Conservation (phyloP, 2,113 vertebrate genomes). For the Malurus cyaneus region DNA sequence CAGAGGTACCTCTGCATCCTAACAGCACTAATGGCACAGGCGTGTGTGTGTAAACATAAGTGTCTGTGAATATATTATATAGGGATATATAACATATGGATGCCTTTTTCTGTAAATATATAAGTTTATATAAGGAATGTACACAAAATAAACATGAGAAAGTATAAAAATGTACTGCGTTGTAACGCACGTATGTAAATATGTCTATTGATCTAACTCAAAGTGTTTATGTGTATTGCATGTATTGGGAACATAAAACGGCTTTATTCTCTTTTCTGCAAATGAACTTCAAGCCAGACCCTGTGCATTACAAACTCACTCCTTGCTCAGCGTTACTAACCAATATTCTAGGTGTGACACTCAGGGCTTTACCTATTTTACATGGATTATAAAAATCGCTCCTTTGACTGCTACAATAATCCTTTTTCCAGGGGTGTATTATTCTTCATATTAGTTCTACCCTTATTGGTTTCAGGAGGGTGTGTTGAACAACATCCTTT, state of each 20-base stretch:
- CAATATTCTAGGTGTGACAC: slow-evolving; percentile 64
- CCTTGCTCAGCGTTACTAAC: slow-evolving; percentile 50
- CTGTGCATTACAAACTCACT: not conserved
- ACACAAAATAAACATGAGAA: not conserved
- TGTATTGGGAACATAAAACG: not conserved
- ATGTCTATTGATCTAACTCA: not conserved
- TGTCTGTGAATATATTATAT: not conserved
- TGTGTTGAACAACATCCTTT: slow-evolving; percentile 40
- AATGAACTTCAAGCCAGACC: slow-evolving; percentile 11
- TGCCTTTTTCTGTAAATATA: not conserved
- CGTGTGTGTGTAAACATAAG: accelerated
- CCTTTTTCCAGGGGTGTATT: slow-evolving; percentile 36
- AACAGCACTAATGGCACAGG: accelerated
- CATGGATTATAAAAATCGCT: slow-evolving; percentile 12
- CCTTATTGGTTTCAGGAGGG: slow-evolving; percentile 27
- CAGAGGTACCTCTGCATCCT: not conserved
- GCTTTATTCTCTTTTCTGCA: not conserved
- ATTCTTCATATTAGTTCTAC: slow-evolving; percentile 59
- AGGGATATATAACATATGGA: not conserved
- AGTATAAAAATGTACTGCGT: not conserved
- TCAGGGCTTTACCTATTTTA: slow-evolving; percentile 45
- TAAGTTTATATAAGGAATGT: not conserved
- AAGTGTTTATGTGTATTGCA: not conserved
- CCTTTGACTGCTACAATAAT: not conserved
- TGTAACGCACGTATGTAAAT: not conserved